Percentiles rank a stretch among this genome's conserved stretches.
Evolutionary conservation across 2,113 vertebrate species (phyloP).

Genomic region (Alces alces): DNA sequence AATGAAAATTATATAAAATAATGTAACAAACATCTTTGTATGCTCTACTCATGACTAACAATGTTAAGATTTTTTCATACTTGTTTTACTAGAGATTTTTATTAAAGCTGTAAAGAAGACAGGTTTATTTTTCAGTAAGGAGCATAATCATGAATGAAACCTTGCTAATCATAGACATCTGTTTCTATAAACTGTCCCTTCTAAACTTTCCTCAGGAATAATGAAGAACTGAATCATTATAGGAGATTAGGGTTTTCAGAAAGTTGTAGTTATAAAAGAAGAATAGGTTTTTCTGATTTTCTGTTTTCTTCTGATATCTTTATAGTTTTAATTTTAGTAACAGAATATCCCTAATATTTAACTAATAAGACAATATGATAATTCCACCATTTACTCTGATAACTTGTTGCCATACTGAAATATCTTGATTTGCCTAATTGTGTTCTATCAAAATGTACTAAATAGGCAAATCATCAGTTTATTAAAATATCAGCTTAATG

Average conservation of each 20-base stretch:
- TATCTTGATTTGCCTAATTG: not conserved
- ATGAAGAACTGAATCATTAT: not conserved
- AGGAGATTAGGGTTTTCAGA: not conserved
- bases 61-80: not conserved
- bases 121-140: not conserved
- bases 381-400: not conserved
- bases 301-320: not conserved
- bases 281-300: not conserved
- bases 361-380: not conserved
- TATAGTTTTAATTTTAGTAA: not conserved
- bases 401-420: not conserved
- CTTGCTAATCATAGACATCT: not conserved
- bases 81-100: not conserved
- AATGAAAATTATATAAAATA: not conserved
- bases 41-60: not conserved
- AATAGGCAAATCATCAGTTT: not conserved
- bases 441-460: not conserved
- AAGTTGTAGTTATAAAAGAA: not conserved
- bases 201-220: not conserved
- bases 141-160: not conserved
- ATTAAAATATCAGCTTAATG: not conserved
- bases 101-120: not conserved
- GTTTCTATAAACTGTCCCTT: not conserved
- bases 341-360: not conserved
- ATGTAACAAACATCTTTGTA: not conserved